These are phyloP conservation scores for Corythucha ciliata DNA, from an alignment of 2,888 invertebrate genomes.

Conservation along the genomic window DNA sequence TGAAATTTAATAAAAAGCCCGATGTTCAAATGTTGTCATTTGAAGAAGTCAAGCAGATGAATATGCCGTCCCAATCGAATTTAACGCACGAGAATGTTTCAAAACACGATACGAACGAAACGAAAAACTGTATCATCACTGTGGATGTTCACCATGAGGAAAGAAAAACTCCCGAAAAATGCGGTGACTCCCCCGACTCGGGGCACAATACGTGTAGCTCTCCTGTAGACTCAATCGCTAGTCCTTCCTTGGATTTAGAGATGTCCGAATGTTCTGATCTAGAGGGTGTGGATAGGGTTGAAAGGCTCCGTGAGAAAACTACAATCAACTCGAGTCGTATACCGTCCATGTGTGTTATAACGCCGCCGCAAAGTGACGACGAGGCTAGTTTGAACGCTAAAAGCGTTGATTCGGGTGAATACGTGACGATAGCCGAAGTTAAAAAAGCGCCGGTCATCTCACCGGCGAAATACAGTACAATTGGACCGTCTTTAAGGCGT, in stretches of 20 bases:
- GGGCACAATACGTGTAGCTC: conserved; percentile 73
- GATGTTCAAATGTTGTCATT: conserved; percentile 29
- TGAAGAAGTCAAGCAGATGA: conserved; percentile 30
- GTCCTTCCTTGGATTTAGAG: conserved; percentile 64
- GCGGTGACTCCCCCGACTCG: conserved; percentile 69
- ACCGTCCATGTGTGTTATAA: conserved; percentile 86
- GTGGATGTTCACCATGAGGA: conserved; percentile 40
- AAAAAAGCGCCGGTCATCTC: no score
- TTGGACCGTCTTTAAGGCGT: conserved; percentile 14
- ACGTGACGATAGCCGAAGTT: conserved; percentile 70
- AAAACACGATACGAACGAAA: conserved; percentile 28
- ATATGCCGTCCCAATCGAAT: conserved; percentile 23
- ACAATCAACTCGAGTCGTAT: conserved; percentile 78
- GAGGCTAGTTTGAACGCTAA: conserved; percentile 50
- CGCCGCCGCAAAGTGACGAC: conserved; percentile 78
- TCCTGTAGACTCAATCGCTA: conserved; percentile 62
- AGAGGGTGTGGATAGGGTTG: conserved; percentile 78
- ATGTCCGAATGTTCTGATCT: conserved; percentile 79
- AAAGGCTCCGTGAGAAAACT: conserved; percentile 75
- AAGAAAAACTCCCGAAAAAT: conserved; percentile 32
- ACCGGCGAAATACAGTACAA: conserved; percentile 11
- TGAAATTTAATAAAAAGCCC: conserved; percentile 31
- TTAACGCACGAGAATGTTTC: conserved; percentile 32
- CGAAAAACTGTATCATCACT: conserved; percentile 33
- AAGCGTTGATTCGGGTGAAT: conserved; percentile 58